Evolutionary conservation across 2,888 invertebrate species (phyloP).

Genomic region (Tridacna gigas): DNA sequence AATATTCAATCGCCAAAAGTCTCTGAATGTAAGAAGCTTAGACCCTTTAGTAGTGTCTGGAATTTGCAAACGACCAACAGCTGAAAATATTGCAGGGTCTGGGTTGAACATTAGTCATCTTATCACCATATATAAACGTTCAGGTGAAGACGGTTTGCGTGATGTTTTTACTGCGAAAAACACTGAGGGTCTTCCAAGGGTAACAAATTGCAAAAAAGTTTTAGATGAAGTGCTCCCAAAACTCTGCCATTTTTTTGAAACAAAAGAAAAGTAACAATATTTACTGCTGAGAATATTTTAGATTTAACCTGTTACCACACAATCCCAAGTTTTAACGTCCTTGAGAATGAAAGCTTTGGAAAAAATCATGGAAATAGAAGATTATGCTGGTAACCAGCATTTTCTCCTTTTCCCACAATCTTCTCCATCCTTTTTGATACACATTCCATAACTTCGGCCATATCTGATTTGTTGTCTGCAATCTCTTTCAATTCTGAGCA

Average conservation of each 20-base stretch:
- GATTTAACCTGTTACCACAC: no score
- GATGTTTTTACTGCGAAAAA: constrained; percentile 35
- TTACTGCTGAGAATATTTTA: no score
- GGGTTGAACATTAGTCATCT: constrained; percentile 35
- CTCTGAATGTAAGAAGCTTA: constrained; percentile 29
- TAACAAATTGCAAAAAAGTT: constrained; percentile 17
- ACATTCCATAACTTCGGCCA: no score
- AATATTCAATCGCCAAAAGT: constrained; percentile 29
- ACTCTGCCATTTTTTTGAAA: constrained; percentile 9
- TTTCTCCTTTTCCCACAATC: no score
- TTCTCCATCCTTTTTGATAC: no score
- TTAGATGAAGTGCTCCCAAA: constrained; percentile 22
- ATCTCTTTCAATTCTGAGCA: no score
- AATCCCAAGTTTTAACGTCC: no score
- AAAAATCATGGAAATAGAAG: no score
- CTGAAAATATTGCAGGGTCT: constrained; percentile 52
- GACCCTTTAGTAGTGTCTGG: constrained; percentile 18
- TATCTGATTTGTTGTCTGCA: no score
- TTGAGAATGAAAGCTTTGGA: no score
- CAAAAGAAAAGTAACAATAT: neutral
- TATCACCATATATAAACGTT: constrained; percentile 8
- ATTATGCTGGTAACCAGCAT: no score
- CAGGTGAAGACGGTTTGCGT: constrained; percentile 40
- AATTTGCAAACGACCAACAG: constrained; percentile 30
- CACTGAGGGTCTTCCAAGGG: constrained; percentile 26